phyloP scores from a whole-genome alignment of 2,888 invertebrate species.

The Meliscaeva auricollis region DNA sequence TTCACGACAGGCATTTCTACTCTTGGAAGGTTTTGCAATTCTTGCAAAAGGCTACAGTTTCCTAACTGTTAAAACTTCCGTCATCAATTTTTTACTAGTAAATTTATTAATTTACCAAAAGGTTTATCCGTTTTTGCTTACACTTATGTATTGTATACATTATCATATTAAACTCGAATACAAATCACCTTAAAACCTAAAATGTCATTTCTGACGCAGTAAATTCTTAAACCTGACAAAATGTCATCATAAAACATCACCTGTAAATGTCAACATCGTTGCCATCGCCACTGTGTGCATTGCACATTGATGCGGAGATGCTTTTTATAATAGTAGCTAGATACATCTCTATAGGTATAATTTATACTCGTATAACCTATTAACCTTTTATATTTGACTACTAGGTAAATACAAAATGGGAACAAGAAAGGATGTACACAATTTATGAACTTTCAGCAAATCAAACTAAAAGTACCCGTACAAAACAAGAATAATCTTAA shows the following conservation, averaged over 20 bases:
- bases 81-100: no score
- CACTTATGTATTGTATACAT: no score
- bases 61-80: no score
- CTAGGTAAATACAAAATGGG: slow-evolving; percentile 32
- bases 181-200: not conserved
- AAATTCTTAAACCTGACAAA: slow-evolving; percentile 5
- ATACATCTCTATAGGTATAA: not conserved
- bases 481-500: slow-evolving; percentile 9
- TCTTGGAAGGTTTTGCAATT: no score
- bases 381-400: slow-evolving; percentile 56
- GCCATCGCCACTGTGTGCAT: slow-evolving; percentile 35
- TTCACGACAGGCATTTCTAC: no score
- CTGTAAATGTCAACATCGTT: slow-evolving; percentile 49
- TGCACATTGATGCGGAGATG: slow-evolving; percentile 37
- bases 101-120: no score
- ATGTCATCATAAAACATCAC: slow-evolving; percentile 41
- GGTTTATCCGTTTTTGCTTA: no score
- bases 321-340: not conserved
- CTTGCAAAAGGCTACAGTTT: no score
- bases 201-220: not conserved
- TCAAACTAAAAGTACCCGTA: slow-evolving; percentile 27
- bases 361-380: slow-evolving; percentile 3
- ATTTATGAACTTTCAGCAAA: slow-evolving; percentile 20
- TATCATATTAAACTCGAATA: no score
- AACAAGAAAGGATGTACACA: slow-evolving; percentile 17